phyloP scores from a whole-genome alignment of 2,797 vertebrate species.

The Lacerta viridis region DNA sequence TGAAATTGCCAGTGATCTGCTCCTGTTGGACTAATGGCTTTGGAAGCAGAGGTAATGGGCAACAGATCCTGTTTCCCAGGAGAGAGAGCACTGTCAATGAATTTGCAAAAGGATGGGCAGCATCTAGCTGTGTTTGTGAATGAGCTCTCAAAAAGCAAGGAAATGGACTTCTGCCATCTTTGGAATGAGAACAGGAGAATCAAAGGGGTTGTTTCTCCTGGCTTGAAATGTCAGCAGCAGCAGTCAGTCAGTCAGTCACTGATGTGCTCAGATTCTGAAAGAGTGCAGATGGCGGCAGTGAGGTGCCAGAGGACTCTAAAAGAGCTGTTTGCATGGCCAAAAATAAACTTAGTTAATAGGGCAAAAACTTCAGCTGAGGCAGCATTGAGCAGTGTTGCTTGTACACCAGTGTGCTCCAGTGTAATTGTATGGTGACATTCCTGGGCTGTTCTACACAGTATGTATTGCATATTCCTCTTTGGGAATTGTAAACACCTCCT shows the following conservation, averaged over 20 bases:
- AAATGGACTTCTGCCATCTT: conserved; percentile 32
- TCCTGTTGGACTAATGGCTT: conserved; percentile 34
- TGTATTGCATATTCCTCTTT: background rate
- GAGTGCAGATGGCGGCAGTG: background rate
- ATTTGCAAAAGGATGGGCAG: background rate
- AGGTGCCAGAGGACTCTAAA: background rate
- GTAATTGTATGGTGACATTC: background rate
- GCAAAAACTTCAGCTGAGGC: background rate
- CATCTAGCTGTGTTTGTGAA: background rate
- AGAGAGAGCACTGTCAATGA: background rate
- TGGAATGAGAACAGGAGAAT: background rate
- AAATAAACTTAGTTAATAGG: fast-evolving
- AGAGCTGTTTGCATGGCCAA: background rate
- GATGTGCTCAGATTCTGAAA: background rate
- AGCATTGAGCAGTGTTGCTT: background rate
- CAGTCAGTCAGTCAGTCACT: background rate
- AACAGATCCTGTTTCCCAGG: conserved; percentile 33
- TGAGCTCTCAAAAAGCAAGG: conserved; percentile 12
- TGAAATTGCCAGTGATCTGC: background rate
- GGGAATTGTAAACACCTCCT: background rate
- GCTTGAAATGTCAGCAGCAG: background rate
- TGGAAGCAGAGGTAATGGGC: conserved; percentile 41
- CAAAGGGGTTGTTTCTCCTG: background rate
- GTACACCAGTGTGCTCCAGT: background rate
- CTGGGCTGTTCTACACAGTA: background rate